phyloP scores from a whole-genome alignment of 2,888 invertebrate species.

The Neoitamus cyanurus region DNA sequence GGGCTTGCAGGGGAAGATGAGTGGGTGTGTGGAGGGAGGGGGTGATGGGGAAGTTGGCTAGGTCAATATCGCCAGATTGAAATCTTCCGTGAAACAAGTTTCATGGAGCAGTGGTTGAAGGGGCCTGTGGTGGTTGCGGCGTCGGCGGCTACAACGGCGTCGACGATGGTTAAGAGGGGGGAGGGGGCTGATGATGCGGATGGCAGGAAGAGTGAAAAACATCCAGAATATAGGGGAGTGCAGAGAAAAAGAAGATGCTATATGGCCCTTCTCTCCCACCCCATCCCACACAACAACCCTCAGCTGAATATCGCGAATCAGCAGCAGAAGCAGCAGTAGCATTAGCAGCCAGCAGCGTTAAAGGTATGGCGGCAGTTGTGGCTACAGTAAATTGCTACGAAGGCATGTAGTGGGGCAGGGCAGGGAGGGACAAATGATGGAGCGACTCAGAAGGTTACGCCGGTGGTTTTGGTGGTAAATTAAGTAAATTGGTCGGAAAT shows the following conservation, averaged over 20 bases:
- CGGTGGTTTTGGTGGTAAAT: conserved; percentile 16
- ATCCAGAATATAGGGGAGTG: too few species aligned
- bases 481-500: conserved; percentile 15
- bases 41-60: not conserved
- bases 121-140: too few species aligned
- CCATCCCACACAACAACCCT: not conserved
- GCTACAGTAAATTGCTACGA: not conserved
- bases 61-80: conserved; percentile 28
- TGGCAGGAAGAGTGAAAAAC: too few species aligned
- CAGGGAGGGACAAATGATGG: not conserved
- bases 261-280: not conserved
- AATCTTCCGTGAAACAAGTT: conserved; percentile 12
- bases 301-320: not conserved
- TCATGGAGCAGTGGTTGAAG: not conserved
- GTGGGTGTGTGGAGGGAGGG: not conserved
- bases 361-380: not conserved
- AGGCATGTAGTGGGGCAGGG: not conserved
- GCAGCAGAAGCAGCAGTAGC: not conserved
- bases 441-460: not conserved
- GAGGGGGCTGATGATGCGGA: not conserved
- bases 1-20: not conserved
- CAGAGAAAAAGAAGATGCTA: not conserved
- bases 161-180: not conserved
- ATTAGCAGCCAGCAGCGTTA: too few species aligned
- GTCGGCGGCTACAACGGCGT: not conserved